Percentiles rank a stretch among this genome's conserved stretches.
These are phyloP conservation scores for Amphiura filiformis DNA, from an alignment of 35 echinoderm and acorn worm species.

Conservation along the genomic window DNA sequence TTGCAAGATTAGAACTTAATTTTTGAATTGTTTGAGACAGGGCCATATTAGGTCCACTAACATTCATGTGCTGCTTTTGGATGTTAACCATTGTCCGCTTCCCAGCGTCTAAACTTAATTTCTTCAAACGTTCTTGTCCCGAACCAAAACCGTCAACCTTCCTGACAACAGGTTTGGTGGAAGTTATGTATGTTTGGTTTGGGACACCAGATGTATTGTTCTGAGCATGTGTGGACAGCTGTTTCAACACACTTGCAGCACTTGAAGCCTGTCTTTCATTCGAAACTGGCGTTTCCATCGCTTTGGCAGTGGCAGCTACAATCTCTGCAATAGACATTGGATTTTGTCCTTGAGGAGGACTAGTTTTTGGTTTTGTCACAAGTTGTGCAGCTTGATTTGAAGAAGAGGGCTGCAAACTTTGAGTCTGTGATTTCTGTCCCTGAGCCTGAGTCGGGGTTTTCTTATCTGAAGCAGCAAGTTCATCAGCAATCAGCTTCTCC, in stretches of 20 bases:
- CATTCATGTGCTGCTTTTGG: not conserved
- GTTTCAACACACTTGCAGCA: not conserved
- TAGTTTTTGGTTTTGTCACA: not conserved
- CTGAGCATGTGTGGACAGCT: not conserved
- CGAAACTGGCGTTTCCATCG: not conserved
- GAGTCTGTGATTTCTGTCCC: not conserved
- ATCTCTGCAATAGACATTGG: not conserved
- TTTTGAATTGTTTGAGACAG: not conserved
- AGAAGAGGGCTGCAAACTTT: no score
- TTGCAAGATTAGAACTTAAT: not conserved
- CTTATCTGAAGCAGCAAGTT: not conserved
- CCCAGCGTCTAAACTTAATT: not conserved
- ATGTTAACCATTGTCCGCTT: not conserved
- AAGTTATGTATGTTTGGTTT: no score
- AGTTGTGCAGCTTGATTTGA: not conserved
- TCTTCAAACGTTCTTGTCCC: not conserved
- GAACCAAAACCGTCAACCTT: not conserved
- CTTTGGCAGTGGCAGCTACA: not conserved
- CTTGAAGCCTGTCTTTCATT: not conserved
- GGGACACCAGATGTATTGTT: not conserved
- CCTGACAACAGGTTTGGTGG: no score
- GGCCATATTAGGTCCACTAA: not conserved
- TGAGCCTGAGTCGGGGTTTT: not conserved
- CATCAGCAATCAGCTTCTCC: slow-evolving; percentile 26
- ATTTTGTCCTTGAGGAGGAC: not conserved